phyloP scores from a whole-genome alignment of 1,140 invertebrate genomes.

The Penaeus japonicus region DNA sequence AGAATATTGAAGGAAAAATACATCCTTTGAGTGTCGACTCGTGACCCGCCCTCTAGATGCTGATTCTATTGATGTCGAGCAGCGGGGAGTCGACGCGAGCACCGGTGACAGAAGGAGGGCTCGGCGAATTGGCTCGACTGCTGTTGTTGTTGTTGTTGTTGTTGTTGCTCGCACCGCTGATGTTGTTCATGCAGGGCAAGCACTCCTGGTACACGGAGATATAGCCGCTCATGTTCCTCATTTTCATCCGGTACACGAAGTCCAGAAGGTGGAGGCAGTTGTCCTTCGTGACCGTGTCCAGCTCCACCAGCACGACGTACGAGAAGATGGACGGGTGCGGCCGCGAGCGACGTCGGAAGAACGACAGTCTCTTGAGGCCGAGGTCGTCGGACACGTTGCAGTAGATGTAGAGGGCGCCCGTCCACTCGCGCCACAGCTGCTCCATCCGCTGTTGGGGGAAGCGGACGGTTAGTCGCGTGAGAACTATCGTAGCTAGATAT shows the following conservation, averaged over 20 bases:
- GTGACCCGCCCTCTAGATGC: no score
- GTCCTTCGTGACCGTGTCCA: conserved; percentile 35
- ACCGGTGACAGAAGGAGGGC: no score
- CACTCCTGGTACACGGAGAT: conserved; percentile 37
- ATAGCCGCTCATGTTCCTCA: conserved; percentile 29
- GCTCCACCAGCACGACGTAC: conserved; percentile 26
- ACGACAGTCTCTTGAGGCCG: conserved; percentile 29
- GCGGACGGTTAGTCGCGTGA: no score
- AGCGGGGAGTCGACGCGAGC: no score
- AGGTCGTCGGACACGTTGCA: conserved; percentile 43
- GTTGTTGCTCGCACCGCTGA: background rate
- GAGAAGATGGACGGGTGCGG: conserved; percentile 25
- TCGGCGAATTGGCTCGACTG: no score
- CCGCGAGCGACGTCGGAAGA: conserved; percentile 7
- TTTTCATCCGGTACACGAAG: conserved; percentile 39
- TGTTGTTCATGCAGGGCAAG: background rate
- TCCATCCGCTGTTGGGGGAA: conserved; percentile 23
- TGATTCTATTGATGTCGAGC: no score
- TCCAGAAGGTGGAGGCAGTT: conserved; percentile 40
- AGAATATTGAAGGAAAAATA: no score
- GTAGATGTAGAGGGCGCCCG: conserved; percentile 37
- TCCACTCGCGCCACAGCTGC: conserved; percentile 34
- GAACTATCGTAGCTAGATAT: no score
- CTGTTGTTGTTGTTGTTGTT: background rate
- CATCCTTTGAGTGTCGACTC: no score